A percentile compares a stretch with the other conserved stretches of the same genome.
These are phyloP conservation scores for Nipponia nippon DNA, from an alignment of 2,113 vertebrate species.

Conservation along the genomic window DNA sequence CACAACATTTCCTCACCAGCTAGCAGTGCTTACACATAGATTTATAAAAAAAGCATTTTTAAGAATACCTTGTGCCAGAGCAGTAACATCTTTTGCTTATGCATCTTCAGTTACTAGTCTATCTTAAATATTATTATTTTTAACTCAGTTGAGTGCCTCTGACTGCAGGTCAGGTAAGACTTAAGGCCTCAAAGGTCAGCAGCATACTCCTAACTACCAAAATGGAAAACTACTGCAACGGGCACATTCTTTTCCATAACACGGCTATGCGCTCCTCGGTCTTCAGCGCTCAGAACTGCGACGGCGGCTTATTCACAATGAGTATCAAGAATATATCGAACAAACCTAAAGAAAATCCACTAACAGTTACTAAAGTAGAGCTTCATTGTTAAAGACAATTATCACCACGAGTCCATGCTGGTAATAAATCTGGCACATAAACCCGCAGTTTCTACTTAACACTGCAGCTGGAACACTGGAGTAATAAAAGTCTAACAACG, in stretches of 20 bases:
- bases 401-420: not conserved
- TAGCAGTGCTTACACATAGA: not conserved
- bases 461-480: not conserved
- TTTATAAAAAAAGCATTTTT: not conserved
- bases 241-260: not conserved
- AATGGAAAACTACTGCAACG: not conserved
- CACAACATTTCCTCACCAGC: not conserved
- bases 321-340: not conserved
- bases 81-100: not conserved
- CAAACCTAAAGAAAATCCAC: not conserved
- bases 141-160: not conserved
- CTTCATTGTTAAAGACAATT: not conserved
- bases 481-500: not conserved
- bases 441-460: not conserved
- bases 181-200: not conserved
- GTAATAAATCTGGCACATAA: not conserved
- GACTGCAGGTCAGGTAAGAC: not conserved
- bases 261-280: not conserved
- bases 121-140: not conserved
- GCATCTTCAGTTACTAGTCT: not conserved
- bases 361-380: not conserved
- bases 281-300: not conserved
- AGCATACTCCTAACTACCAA: not conserved
- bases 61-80: not conserved
- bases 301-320: not conserved